Conservation (phyloP, 2,888 invertebrate genomes). For the Hanleya hanleyi region DNA sequence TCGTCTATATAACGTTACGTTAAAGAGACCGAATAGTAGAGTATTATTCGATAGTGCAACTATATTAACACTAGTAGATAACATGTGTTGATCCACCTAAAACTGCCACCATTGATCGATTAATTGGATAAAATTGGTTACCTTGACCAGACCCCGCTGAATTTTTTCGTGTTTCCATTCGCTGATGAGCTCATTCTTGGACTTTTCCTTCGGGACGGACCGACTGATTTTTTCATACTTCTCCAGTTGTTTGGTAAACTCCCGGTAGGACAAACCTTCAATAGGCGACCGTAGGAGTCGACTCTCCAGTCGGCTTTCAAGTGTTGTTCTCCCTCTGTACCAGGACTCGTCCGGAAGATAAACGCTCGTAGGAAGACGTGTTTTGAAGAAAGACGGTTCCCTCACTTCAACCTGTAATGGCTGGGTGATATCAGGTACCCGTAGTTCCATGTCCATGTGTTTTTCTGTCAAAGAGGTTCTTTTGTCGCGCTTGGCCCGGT, state of each 20-base stretch:
- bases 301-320: neutral
- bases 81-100: too few relatives aligned
- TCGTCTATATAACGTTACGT: too few relatives aligned
- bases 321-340: neutral
- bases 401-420: neutral
- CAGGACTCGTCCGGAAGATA: neutral
- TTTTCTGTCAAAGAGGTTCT: too few relatives aligned
- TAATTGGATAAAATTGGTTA: too few relatives aligned
- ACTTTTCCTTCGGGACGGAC: neutral
- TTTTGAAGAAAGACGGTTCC: slow-evolving; percentile 5
- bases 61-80: too few relatives aligned
- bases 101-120: too few relatives aligned
- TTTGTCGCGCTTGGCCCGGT: too few relatives aligned
- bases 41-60: too few relatives aligned
- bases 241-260: neutral
- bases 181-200: neutral
- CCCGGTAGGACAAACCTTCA: neutral
- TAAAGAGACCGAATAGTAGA: too few relatives aligned
- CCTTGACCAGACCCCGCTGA: neutral
- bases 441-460: slow-evolving; percentile 2
- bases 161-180: neutral
- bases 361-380: neutral
- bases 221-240: neutral
- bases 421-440: neutral
- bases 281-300: neutral